Percentiles rank a stretch among this genome's conserved stretches.
Evolutionary conservation across 2,113 vertebrate genomes (phyloP).

Genomic region (Proteles cristata): DNA sequence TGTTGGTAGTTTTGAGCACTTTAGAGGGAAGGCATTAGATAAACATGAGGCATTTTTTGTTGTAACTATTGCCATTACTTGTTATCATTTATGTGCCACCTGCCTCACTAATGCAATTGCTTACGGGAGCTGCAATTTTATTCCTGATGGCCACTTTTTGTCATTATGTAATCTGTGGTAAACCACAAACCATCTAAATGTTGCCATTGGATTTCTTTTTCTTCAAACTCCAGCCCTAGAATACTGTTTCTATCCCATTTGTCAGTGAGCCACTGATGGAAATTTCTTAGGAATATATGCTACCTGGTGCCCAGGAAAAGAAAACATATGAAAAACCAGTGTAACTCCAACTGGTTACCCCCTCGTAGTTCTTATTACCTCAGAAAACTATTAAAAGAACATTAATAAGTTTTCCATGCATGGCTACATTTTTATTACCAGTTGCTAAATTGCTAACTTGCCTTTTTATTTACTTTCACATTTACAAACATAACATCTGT

Average conservation of each 20-base stretch:
- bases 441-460: conserved; percentile 78
- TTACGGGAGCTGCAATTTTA: conserved; percentile 43
- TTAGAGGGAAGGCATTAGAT: conserved; percentile 52
- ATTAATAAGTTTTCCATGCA: conserved; percentile 73
- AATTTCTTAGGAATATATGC: conserved; percentile 54
- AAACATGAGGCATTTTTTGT: conserved; percentile 68
- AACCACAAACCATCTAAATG: conserved; percentile 50
- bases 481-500: conserved; percentile 72
- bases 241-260: conserved; percentile 52
- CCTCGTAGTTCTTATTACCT: conserved; percentile 73
- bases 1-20: conserved; percentile 5
- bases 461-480: conserved; percentile 77
- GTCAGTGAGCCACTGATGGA: conserved; percentile 55
- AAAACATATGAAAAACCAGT: conserved; percentile 72
- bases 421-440: conserved; percentile 83
- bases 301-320: conserved; percentile 54
- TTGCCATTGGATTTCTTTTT: conserved; percentile 50
- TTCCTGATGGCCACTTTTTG: conserved; percentile 64
- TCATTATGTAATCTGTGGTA: conserved; percentile 67
- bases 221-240: not conserved
- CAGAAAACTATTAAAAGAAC: conserved; percentile 73
- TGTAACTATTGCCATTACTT: conserved; percentile 66
- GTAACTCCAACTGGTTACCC: conserved; percentile 75
- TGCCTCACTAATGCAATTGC: conserved; percentile 44
- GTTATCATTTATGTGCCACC: conserved; percentile 37